Base-by-base conservation (phyloP, 1,140 invertebrate genomes). In the Drosophila pectinifera region DNA sequence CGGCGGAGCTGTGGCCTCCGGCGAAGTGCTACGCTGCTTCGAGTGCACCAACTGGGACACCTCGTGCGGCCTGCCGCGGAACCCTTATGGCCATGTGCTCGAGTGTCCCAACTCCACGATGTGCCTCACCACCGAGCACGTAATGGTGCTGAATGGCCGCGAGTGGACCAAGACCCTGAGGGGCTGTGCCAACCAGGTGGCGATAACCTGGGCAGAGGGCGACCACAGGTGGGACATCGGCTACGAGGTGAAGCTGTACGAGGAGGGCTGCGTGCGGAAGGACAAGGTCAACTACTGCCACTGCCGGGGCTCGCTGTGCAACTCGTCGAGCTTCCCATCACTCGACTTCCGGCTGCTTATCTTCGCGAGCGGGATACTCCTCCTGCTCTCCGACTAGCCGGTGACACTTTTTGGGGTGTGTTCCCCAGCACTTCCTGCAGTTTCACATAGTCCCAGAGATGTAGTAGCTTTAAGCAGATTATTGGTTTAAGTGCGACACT, bases 381-480 rank as follows among this genome's bases (percentile, higher is more conserved):
- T 39, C 34, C 41, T 68, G 31, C 13, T 56, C 46, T 53, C 64
- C 64, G 49, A 22, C 62, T 68, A 69, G 63, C 38, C n/a, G 39
- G 11, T 11, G 62, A 56, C 67, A 70, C 64, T 69, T 70, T 70
- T 70, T 46, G 64, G 67, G 67, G 67, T 46, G 67, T 56, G 67
- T 14, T 16, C 10, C 7, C 36, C 24, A 13, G 28, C 42, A 48
- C 41, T 59, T 43, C 22, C 62, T 54, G 67, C 38, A 42, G 48
- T 41, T 39, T 67, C 28, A 11, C n/a, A 48, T 39, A 65, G 34
- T 61, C 46, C 48, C 36, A 22, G 46, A 46, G n/a, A 80, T 53
- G 49, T 53, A 65, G 39, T 81, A 77, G 59, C 54, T 81, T 49
- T 72, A 80, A 73, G 58, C 26, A 69, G 77, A 75, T 80, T 80